Evolutionary conservation across 2,113 vertebrate species (phyloP), one percentile per base, ranked within the genome.

Genomic region (Chlorodrepanis virens): DNA sequence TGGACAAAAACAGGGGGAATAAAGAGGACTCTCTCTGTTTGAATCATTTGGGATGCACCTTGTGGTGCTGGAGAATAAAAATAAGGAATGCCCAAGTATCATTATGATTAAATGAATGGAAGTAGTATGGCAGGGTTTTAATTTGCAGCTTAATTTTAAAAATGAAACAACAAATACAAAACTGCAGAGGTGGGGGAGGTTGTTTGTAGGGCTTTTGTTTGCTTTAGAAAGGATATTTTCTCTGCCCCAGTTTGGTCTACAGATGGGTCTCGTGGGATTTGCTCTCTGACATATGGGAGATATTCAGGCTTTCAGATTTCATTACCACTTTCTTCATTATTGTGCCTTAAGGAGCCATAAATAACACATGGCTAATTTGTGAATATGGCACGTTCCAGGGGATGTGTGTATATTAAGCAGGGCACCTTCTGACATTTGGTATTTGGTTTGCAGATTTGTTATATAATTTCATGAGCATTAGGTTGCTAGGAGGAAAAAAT

Each of bases 361-460:
- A 97, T 97, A 97, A 96, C 96, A 94, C 92, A 90, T 93, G 89
- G 91, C 91, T 93, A 97, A 96, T 97, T 89, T 97, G 91, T 96
- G 95, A 97, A 76, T 95, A 80, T 50, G 40, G 72, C 91, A 95
- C 33, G 5, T 97, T 88, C 67, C 78, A 83, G 59, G 80, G 90
- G 92, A 94, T 72, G 78, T 85, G 60, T 96, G 87, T 77, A 93
- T 97, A 97, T 97, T 98, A 97, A 94, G 96, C 89, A 97, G 89
- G 87, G 82, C 71, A 90, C 92, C 83, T 95, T 95, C 93, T 97
- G 82, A 97, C 95, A 86, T 94, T 80, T 94, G 90, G 80, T 87
- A 97, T 97, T 97, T 89, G 59, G 94, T 96, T 97, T 96, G 96
- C 85, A 96, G 77, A 95, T 94, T 80, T 96, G 84, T 94, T 97